These are phyloP conservation scores for Stenurella melanura DNA, from an alignment of 2,888 invertebrate genomes.

Conservation along the genomic window DNA sequence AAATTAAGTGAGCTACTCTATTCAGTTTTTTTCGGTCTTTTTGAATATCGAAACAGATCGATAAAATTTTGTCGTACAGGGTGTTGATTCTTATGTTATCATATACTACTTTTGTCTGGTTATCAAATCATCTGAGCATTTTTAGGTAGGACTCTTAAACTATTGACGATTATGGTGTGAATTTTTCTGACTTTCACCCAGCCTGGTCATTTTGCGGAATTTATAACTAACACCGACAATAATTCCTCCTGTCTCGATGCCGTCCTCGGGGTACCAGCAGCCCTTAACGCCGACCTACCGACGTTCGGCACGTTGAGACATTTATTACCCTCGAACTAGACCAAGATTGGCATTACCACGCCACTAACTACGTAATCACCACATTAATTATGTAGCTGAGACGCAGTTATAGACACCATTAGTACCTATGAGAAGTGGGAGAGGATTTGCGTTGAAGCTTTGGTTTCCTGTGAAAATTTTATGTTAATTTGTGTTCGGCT, in stretches of 20 bases:
- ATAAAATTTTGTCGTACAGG: too few relatives aligned
- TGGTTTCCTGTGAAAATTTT: slow-evolving; percentile 25
- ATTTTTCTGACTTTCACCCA: too few relatives aligned
- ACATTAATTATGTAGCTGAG: slow-evolving; percentile 50
- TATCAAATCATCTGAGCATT: too few relatives aligned
- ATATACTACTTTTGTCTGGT: too few relatives aligned
- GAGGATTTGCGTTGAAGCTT: slow-evolving; percentile 10
- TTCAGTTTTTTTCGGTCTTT: too few relatives aligned
- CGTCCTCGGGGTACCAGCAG: slow-evolving; percentile 33
- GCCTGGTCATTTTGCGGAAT: slow-evolving; percentile 7
- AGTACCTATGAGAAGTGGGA: slow-evolving; percentile 20
- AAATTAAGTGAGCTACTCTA: too few relatives aligned
- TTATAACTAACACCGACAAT: slow-evolving; percentile 32
- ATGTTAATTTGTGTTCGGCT: neutral
- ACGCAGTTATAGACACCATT: slow-evolving; percentile 37
- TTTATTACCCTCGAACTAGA: slow-evolving; percentile 52
- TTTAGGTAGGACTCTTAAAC: too few relatives aligned
- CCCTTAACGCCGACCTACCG: slow-evolving; percentile 25
- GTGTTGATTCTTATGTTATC: too few relatives aligned
- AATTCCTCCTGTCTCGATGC: slow-evolving; percentile 14
- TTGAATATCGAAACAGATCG: too few relatives aligned
- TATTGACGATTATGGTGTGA: too few relatives aligned
- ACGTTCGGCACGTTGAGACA: slow-evolving; percentile 51
- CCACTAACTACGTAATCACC: slow-evolving; percentile 49
- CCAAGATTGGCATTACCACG: slow-evolving; percentile 51